These are phyloP conservation scores for Vanessa cardui DNA, from an alignment of 2,888 invertebrate species.

Conservation along the genomic window DNA sequence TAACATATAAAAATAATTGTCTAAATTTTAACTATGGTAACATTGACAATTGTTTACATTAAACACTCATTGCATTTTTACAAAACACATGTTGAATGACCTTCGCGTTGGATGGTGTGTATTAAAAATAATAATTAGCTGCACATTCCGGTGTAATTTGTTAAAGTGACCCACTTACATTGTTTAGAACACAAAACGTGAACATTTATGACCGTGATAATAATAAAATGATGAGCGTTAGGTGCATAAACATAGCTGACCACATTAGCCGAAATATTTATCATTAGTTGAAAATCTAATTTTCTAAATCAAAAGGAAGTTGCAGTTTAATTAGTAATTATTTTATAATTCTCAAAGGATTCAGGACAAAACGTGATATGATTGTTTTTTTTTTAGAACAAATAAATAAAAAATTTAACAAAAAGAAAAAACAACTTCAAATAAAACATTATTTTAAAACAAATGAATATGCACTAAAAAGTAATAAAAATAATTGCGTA, in stretches of 20 bases:
- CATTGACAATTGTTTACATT: background rate
- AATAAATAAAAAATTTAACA: too few species aligned
- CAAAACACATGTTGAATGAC: slow-evolving; percentile 3
- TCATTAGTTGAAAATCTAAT: background rate
- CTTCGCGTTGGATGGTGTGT: background rate
- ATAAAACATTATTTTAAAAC: too few species aligned
- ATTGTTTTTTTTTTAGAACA: too few species aligned
- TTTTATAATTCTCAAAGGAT: too few species aligned
- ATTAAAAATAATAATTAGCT: slow-evolving; percentile 21
- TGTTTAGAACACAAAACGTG: slow-evolving; percentile 33
- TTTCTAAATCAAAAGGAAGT: background rate
- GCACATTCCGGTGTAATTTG: slow-evolving; percentile 21
- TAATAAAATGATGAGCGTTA: slow-evolving; percentile 19
- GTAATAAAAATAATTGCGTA: too few species aligned
- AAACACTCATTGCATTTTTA: slow-evolving; percentile 1
- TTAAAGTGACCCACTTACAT: slow-evolving; percentile 33
- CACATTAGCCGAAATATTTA: slow-evolving; percentile 25
- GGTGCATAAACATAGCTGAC: slow-evolving; percentile 6
- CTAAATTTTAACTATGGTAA: background rate
- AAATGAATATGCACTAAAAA: too few species aligned
- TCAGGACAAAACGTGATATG: too few species aligned
- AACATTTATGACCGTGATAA: slow-evolving; percentile 21
- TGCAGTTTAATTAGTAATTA: too few species aligned
- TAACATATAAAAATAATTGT: too few species aligned
- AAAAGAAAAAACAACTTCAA: too few species aligned